phyloP scores from a whole-genome alignment of 2,888 invertebrate species.

The Melipona bicolor region DNA sequence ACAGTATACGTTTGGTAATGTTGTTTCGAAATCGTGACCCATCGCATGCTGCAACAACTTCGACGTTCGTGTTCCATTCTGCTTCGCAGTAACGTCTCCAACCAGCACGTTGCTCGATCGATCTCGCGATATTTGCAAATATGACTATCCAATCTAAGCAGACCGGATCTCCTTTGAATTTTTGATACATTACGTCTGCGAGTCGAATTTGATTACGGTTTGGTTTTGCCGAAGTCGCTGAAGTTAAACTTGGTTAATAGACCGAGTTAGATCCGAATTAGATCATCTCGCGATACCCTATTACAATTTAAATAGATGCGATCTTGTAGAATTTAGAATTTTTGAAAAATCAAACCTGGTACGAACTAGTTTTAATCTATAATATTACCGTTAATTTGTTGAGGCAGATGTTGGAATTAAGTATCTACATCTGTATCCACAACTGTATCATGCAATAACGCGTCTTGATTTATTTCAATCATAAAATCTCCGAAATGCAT shows the following conservation, averaged over 20 bases:
- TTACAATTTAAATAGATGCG: no score
- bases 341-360: no score
- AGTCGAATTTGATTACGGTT: not conserved
- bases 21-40: conserved; percentile 56
- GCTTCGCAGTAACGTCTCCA: conserved; percentile 34
- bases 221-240: not conserved
- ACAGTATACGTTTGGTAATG: conserved; percentile 49
- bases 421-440: no score
- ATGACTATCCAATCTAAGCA: conserved; percentile 31
- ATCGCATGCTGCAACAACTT: conserved; percentile 33
- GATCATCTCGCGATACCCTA: no score
- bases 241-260: no score
- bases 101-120: conserved; percentile 42
- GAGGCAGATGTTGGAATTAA: no score
- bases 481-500: not conserved
- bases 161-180: not conserved
- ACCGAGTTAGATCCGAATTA: no score
- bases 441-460: not conserved
- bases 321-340: no score
- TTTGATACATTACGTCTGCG: not conserved
- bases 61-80: conserved; percentile 42
- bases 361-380: no score
- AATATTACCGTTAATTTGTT: no score
- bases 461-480: not conserved
- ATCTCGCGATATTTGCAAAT: conserved; percentile 35